Evolutionary conservation across 2,113 vertebrate species (phyloP).

Genomic region (Notechis scutatus): DNA sequence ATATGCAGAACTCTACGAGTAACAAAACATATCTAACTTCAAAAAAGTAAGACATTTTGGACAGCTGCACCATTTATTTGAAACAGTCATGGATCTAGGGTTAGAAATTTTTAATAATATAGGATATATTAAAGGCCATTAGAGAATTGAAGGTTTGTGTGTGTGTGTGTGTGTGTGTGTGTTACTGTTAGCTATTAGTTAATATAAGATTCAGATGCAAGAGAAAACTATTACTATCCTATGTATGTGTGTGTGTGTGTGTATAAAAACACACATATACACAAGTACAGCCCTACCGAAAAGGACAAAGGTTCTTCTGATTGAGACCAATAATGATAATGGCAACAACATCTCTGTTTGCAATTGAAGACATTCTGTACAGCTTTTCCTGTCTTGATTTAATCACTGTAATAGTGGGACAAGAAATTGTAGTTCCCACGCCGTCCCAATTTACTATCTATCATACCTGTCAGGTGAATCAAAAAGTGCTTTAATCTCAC

Average conservation of each 20-base stretch:
- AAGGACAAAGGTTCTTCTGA: not conserved
- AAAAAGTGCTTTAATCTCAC: slow-evolving; percentile 73
- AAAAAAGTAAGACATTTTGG: not conserved
- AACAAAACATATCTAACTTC: not conserved
- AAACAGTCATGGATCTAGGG: not conserved
- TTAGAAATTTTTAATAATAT: not conserved
- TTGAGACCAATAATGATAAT: not conserved
- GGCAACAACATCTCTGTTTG: not conserved
- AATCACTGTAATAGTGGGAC: not conserved
- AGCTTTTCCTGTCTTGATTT: not conserved
- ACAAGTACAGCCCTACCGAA: not conserved
- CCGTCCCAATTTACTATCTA: slow-evolving; percentile 18
- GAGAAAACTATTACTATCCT: not conserved
- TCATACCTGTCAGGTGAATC: slow-evolving; percentile 78
- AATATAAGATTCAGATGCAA: not conserved
- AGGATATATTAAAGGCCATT: not conserved
- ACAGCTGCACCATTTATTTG: not conserved
- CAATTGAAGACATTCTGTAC: not conserved
- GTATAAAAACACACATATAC: not conserved
- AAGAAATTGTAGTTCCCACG: not conserved
- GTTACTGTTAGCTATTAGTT: not conserved
- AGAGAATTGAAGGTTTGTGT: not conserved
- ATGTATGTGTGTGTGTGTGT: not conserved
- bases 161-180: not conserved
- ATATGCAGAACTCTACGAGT: not conserved